Evolutionary conservation across 1,140 invertebrate species (phyloP), one percentile per base, ranked within the genome.

Genomic region (Brachionus rotundiformis): DNA sequence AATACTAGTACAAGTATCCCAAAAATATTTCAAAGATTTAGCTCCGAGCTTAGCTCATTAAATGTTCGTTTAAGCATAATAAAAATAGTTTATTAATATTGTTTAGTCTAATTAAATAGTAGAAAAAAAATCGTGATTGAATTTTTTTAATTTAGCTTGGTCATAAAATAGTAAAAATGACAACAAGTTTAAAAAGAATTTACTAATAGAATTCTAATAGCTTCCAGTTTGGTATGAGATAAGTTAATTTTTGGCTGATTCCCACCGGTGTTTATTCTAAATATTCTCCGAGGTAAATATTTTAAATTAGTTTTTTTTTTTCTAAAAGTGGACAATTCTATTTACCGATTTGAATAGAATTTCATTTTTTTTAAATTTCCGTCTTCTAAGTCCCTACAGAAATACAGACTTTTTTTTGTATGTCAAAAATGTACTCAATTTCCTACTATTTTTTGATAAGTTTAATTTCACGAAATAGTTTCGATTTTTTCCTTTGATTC

Each of bases 101-200:
- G 63, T 68, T 68, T 68, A 33, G 63, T 33, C 63, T 68, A 68
- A 33, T 68, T 33, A 68, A 68, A 16, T 27, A 68, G 63, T 16
- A 68, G 31, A 29, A 68, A n/a, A 16, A 31, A 33, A 63, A 63
- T 29, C 59, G 59, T 29, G 29, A 29, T 63, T 63, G 47, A 49
- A 29, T 63, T 63, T n/a, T n/a, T 63, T 31, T 29, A 63, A 29
- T 63, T 63, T 31, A 27, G 27, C 59, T 29, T 63, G 63, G 63
- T 68, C 63, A 68, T 68, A 68, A 68, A 63, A 63, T 63, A 27
- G 59, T 63, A 63, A 63, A 63, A 63, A 31, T 63, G 59, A 63
- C 59, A 63, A 63, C 16, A 49, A 49, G 47, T 19, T 49, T 49
- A 4, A 23, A 49, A 49, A 49, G 47, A 16, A 49, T 49, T 49